Conservation (phyloP, 30 jellyfish, hydroid and myxozoan genomes). For the Phacellophora camtschatica region DNA sequence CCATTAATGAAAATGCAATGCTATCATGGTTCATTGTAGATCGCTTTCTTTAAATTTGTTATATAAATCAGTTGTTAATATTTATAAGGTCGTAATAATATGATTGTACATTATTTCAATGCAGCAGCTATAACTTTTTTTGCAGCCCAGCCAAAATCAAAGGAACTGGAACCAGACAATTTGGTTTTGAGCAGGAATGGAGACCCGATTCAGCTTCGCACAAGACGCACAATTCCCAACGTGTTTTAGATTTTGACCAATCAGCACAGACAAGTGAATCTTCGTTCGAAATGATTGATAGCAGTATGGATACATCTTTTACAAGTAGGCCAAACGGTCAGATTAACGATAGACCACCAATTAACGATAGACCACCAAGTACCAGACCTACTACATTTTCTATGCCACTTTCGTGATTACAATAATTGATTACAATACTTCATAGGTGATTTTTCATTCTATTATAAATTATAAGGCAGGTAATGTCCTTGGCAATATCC, state of each 20-base stretch:
- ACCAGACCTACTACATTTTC: conserved; percentile 42
- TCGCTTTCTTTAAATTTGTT: too few species aligned
- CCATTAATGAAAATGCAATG: too few species aligned
- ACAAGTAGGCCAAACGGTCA: conserved; percentile 44
- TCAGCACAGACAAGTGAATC: conserved; percentile 32
- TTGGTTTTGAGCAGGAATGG: conserved; percentile 86
- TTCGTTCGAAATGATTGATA: conserved; percentile 48
- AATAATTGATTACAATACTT: neutral
- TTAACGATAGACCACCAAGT: conserved; percentile 23
- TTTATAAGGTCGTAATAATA: too few species aligned
- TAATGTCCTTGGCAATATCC: too few species aligned
- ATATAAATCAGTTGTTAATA: too few species aligned
- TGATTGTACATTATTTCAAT: too few species aligned
- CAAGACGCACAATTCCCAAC: conserved; percentile 7
- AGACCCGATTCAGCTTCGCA: conserved; percentile 58
- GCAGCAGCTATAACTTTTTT: too few species aligned
- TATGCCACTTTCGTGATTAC: conserved; percentile 26
- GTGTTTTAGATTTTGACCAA: conserved; percentile 24
- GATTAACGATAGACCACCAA: conserved; percentile 10
- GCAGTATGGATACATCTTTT: conserved; percentile 59
- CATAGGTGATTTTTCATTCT: neutral
- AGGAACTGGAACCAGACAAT: conserved; percentile 88
- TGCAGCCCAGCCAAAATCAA: conserved; percentile 95
- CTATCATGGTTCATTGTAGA: too few species aligned
- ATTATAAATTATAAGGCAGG: too few species aligned